These are phyloP conservation scores for Drosophila maculinotata DNA, from an alignment of 2,888 invertebrate species.

Conservation along the genomic window DNA sequence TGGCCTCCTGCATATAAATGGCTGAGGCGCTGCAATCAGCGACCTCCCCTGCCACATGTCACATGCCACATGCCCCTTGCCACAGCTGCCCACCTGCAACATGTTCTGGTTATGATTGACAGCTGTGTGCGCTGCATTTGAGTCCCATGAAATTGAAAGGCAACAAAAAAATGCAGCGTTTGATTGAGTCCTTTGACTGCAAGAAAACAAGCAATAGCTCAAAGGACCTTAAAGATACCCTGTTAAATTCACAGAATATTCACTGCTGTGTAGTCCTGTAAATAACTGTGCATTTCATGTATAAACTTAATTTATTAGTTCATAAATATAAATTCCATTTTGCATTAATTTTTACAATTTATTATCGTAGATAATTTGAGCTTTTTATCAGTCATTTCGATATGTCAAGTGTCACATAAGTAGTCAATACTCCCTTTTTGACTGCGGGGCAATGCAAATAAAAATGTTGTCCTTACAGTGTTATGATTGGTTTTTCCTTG, in stretches of 20 bases:
- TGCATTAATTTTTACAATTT: conserved; percentile 14
- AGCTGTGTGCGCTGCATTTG: conserved; percentile 70
- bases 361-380: conserved; percentile 28
- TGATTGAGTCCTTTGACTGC: conserved; percentile 64
- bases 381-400: conserved; percentile 2
- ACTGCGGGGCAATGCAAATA: conserved; percentile 20
- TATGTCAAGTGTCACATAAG: conserved; percentile 11
- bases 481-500: conserved; percentile 69
- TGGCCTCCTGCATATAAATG: conserved; percentile 11
- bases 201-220: neutral
- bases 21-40: conserved; percentile 58
- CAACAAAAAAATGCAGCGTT: conserved; percentile 62
- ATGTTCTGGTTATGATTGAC: conserved; percentile 70
- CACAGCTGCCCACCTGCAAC: conserved; percentile 66
- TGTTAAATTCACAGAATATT: neutral
- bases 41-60: conserved; percentile 15
- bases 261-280: neutral
- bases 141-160: conserved; percentile 65
- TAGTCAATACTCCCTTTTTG: conserved; percentile 29
- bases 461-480: conserved; percentile 39
- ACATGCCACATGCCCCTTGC: conserved; percentile 17
- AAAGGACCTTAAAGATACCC: conserved; percentile 18
- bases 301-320: conserved; percentile 15
- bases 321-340: neutral
- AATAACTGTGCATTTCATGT: conserved; percentile 5